Percentiles rank a stretch among this genome's conserved stretches.
These are phyloP conservation scores for Drosophila dunni DNA, from an alignment of 1,140 invertebrate species.

Conservation along the genomic window DNA sequence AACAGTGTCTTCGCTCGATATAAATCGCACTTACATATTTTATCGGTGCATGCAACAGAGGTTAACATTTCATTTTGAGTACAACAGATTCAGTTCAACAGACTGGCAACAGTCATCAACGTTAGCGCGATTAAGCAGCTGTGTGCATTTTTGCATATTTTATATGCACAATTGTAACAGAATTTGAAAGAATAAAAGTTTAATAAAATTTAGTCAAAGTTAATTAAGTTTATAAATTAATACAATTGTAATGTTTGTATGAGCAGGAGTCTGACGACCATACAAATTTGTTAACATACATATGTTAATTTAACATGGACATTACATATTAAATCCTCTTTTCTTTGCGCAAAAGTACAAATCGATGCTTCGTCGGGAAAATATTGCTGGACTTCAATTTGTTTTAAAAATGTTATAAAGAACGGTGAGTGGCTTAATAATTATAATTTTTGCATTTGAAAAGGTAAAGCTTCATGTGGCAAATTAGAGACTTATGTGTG, in stretches of 20 bases:
- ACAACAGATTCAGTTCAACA: constrained; percentile 2
- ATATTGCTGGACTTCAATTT: constrained; percentile 19
- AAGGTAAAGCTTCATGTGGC: neutral
- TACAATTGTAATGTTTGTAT: neutral
- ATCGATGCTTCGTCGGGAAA: constrained; percentile 30
- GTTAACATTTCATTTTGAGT: constrained; percentile 5
- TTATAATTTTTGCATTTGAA: neutral
- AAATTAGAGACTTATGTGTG: neutral
- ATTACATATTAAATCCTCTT: constrained; percentile 35
- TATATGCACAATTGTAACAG: neutral
- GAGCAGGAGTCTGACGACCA: constrained; percentile 11
- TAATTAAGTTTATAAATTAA: neutral
- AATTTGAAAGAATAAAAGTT: neutral
- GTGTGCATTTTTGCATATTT: constrained; percentile 5
- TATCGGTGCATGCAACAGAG: neutral
- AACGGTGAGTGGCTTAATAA: constrained; percentile 55
- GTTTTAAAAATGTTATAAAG: constrained; percentile 60
- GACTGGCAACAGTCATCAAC: neutral
- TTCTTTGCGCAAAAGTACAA: constrained; percentile 28
- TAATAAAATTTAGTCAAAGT: neutral
- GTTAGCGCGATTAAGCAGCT: constrained; percentile 6
- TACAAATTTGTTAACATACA: constrained; percentile 15
- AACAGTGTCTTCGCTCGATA: neutral
- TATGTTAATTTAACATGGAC: constrained; percentile 23
- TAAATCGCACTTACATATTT: neutral